Conservation (phyloP, 2,888 invertebrate species). For the Trachelus stipa region DNA sequence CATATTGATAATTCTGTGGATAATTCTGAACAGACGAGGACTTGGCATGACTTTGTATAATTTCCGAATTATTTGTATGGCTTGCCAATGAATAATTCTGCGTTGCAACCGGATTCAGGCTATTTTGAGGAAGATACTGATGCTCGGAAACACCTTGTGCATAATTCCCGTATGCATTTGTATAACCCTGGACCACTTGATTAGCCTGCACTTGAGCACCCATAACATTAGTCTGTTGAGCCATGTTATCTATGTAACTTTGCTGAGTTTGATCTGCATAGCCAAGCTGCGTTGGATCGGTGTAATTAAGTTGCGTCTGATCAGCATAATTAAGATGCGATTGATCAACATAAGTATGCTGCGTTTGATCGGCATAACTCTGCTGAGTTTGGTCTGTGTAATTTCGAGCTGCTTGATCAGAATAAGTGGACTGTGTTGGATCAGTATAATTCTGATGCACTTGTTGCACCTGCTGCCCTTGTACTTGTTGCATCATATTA, state of each 20-base stretch:
- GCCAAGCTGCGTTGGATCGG: conserved; percentile 22
- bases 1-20: conserved; percentile 17
- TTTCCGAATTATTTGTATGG: conserved; percentile 43
- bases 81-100: conserved; percentile 25
- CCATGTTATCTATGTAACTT: neutral
- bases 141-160: conserved; percentile 49
- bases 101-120: conserved; percentile 53
- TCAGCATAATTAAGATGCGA: conserved; percentile 17
- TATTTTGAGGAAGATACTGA: conserved; percentile 56
- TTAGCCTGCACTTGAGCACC: conserved; percentile 30
- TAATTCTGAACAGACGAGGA: conserved; percentile 24
- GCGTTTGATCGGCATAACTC: neutral
- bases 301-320: conserved; percentile 35
- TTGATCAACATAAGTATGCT: neutral
- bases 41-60: conserved; percentile 60
- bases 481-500: neutral
- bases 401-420: conserved; percentile 21
- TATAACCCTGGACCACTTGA: conserved; percentile 38
- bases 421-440: conserved; percentile 34
- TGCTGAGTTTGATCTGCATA: conserved; percentile 3
- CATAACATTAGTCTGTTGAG: neutral
- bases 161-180: conserved; percentile 40
- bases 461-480: neutral
- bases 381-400: neutral
- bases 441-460: conserved; percentile 16